These are phyloP conservation scores for Gordius sp. DNA, from an alignment of 2,888 invertebrate genomes.

Conservation along the genomic window DNA sequence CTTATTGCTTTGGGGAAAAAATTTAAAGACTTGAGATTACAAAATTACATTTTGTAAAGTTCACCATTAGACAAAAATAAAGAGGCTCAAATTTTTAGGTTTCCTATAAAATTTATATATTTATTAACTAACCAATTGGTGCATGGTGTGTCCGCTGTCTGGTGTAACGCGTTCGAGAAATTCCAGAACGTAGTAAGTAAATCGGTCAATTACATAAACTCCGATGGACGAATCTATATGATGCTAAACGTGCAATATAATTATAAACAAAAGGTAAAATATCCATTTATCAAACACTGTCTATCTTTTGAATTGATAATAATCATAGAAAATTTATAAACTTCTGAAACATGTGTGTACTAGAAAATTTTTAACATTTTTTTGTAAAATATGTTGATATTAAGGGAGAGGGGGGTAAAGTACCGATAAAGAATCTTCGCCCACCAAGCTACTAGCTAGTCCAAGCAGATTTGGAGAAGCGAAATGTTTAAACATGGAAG, in stretches of 20 bases:
- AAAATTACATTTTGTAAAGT: no score
- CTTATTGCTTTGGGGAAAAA: no score
- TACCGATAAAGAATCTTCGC: slow-evolving; percentile 88
- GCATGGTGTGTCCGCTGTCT: neutral
- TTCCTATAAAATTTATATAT: neutral
- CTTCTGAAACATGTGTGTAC: slow-evolving; percentile 10
- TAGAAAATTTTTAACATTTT: neutral
- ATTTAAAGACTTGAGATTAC: neutral
- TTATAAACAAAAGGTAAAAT: neutral
- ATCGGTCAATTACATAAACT: slow-evolving; percentile 93
- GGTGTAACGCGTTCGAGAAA: slow-evolving; percentile 43
- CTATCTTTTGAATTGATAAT: neutral
- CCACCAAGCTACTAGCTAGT: slow-evolving; percentile 80
- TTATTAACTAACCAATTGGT: neutral
- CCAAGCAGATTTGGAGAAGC: slow-evolving; percentile 91
- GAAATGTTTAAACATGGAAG: slow-evolving; percentile 87
- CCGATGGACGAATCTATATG: slow-evolving; percentile 94
- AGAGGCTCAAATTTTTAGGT: no score
- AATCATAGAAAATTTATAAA: no score
- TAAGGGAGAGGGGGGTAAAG: slow-evolving; percentile 25
- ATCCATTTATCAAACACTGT: neutral
- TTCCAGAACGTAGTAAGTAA: slow-evolving; percentile 81
- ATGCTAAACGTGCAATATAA: slow-evolving; percentile 42
- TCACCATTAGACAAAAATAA: neutral
- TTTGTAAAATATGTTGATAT: neutral